Evolutionary conservation across 2,113 vertebrate genomes (phyloP).

Genomic region (Ciconia stormi): DNA sequence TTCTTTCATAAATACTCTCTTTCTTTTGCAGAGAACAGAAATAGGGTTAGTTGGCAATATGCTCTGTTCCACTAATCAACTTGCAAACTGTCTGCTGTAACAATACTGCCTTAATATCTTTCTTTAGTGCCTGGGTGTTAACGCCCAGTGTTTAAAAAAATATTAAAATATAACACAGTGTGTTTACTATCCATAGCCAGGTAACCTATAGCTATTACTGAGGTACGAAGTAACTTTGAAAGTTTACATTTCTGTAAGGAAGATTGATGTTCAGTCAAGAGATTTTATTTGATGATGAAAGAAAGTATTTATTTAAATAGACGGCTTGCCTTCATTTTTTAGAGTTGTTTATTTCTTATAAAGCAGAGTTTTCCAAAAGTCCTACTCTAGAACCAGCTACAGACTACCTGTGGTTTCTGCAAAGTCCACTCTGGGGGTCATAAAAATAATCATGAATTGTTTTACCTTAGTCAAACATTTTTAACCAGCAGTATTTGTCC

Average conservation of each 20-base stretch:
- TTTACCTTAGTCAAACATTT: background rate
- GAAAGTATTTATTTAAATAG: background rate
- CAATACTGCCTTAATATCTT: background rate
- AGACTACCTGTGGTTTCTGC: background rate
- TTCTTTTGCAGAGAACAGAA: background rate
- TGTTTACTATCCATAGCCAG: background rate
- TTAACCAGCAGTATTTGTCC: background rate
- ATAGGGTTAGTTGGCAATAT: background rate
- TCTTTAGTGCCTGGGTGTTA: background rate
- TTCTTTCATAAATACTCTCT: background rate
- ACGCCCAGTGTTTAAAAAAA: background rate
- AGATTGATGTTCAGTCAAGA: background rate
- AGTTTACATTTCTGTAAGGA: background rate
- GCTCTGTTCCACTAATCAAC: background rate
- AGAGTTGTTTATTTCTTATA: background rate
- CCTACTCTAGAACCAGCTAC: background rate
- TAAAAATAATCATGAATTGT: background rate
- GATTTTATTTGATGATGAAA: background rate
- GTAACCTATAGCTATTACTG: background rate
- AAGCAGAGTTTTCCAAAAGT: background rate
- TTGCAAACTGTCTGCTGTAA: background rate
- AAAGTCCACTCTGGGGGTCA: background rate
- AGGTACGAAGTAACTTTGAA: background rate
- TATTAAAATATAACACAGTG: background rate
- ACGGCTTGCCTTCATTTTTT: background rate